These are phyloP conservation scores for Drosophila triauraria DNA, from an alignment of 1,140 invertebrate genomes.

Conservation along the genomic window DNA sequence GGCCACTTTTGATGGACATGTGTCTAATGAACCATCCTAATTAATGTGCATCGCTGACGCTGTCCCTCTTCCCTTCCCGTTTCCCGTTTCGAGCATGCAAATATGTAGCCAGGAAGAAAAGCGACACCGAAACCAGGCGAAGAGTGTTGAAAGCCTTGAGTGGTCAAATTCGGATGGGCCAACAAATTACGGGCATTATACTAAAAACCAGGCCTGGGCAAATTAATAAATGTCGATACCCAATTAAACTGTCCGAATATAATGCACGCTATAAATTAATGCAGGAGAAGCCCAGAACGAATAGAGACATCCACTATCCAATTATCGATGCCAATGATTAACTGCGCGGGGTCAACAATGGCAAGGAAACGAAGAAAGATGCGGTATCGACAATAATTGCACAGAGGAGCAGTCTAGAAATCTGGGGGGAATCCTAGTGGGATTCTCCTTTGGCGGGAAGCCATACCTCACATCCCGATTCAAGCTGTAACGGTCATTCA, in stretches of 20 bases:
- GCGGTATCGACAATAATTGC: conserved; percentile 52
- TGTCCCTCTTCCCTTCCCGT: not conserved
- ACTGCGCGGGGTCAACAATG: conserved; percentile 42
- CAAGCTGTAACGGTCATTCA: conserved; percentile 5
- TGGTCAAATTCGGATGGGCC: conserved; percentile 39
- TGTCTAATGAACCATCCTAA: conserved; percentile 77
- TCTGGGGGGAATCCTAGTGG: not conserved
- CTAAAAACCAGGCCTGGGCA: conserved; percentile 32
- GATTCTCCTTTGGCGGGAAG: not conserved
- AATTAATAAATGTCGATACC: conserved; percentile 80
- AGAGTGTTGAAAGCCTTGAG: conserved; percentile 71
- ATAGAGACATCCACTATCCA: conserved; percentile 68
- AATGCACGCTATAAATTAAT: conserved; percentile 75
- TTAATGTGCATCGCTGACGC: conserved; percentile 65
- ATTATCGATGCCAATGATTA: conserved; percentile 54
- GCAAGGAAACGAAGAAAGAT: conserved; percentile 56
- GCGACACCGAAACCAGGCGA: conserved; percentile 1
- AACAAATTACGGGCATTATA: conserved; percentile 48
- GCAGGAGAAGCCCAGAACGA: conserved; percentile 24
- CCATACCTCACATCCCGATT: not conserved
- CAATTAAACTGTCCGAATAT: conserved; percentile 76
- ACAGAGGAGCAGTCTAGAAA: conserved; percentile 25
- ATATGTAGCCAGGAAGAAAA: conserved; percentile 9
- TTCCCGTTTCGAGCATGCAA: conserved; percentile 24
- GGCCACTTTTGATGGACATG: conserved; percentile 68